phyloP scores from a whole-genome alignment of 2,797 vertebrate genomes.

The Pseudomugil gertrudae region DNA sequence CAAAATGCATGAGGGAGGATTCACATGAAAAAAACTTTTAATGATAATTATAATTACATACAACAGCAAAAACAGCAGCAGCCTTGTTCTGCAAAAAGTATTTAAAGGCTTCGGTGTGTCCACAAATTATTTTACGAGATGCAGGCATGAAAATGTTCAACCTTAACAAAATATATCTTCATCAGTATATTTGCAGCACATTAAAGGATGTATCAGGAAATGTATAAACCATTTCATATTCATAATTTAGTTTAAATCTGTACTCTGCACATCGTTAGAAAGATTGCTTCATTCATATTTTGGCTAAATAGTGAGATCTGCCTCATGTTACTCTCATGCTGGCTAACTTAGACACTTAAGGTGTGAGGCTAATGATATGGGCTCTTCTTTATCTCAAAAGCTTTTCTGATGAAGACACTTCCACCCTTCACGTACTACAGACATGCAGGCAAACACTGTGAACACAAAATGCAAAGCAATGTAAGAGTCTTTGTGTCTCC shows the following conservation, averaged over 20 bases:
- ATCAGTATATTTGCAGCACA: not conserved
- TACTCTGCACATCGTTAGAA: no score
- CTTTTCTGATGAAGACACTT: slow-evolving; percentile 4
- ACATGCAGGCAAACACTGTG: slow-evolving; percentile 8
- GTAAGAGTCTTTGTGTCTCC: slow-evolving; percentile 35
- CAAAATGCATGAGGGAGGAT: no score
- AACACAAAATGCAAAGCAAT: slow-evolving; percentile 22
- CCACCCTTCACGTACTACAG: slow-evolving; percentile 2
- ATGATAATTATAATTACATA: no score
- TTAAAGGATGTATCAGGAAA: not conserved
- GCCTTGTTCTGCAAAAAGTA: not conserved
- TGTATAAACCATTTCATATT: not conserved
- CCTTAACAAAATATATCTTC: not conserved
- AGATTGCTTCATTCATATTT: no score
- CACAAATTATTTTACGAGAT: not conserved
- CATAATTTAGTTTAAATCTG: not conserved
- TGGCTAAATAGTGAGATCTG: no score
- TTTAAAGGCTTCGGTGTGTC: not conserved
- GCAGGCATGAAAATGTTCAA: not conserved
- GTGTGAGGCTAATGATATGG: no score
- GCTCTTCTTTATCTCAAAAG: not conserved
- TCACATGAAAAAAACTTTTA: no score
- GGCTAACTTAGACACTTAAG: no score
- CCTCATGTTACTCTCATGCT: no score
- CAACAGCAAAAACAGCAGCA: no score